These are phyloP conservation scores for Phaedon cochleariae DNA, from an alignment of 2,888 invertebrate species.

Conservation along the genomic window DNA sequence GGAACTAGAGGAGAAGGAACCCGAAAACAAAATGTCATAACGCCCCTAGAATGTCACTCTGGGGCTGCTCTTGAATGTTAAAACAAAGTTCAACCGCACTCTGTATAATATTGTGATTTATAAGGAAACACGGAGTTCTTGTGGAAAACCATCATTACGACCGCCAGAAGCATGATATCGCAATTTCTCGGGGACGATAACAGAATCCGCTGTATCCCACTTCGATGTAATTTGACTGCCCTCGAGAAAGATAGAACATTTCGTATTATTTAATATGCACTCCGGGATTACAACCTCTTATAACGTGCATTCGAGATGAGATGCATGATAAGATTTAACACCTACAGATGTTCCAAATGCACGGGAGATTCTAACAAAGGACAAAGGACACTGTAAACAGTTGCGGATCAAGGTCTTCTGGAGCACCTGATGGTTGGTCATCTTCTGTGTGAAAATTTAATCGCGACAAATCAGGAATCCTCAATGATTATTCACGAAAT, in stretches of 20 bases:
- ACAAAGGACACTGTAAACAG: not conserved
- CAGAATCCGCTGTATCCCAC: slow-evolving; percentile 29
- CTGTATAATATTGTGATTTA: no score
- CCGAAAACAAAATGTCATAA: no score
- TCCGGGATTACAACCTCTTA: slow-evolving; percentile 10
- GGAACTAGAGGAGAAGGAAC: no score
- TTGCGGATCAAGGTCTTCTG: not conserved
- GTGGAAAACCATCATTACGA: slow-evolving; percentile 13
- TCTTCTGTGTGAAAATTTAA: not conserved
- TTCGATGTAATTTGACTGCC: slow-evolving; percentile 36
- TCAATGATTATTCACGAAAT: not conserved
- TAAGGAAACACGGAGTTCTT: no score
- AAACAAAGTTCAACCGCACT: no score
- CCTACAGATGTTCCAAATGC: slow-evolving; percentile 6
- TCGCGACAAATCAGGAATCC: not conserved
- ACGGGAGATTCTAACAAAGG: not conserved
- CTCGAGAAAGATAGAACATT: slow-evolving; percentile 31
- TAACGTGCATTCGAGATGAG: slow-evolving; percentile 26
- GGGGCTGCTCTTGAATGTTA: no score
- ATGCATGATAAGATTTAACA: slow-evolving; percentile 16
- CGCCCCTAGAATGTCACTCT: no score
- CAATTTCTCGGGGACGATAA: slow-evolving; percentile 32
- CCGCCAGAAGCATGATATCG: slow-evolving; percentile 19
- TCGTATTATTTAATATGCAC: slow-evolving; percentile 33
- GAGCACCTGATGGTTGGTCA: not conserved